Evolutionary conservation across 2,113 vertebrate species (phyloP).

Genomic region (Martes martes): DNA sequence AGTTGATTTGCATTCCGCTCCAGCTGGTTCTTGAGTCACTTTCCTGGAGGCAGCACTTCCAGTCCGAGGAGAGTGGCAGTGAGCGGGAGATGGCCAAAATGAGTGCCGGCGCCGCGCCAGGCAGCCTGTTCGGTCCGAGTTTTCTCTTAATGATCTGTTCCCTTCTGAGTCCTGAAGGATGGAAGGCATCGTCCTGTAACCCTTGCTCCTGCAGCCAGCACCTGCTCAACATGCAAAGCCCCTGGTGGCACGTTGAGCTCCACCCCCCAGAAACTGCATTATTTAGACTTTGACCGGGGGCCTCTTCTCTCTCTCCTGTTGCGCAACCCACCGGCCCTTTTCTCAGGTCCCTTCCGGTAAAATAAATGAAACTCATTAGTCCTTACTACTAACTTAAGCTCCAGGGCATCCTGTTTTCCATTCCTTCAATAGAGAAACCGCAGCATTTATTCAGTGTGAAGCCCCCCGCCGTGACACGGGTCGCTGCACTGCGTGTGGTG

Average conservation of each 20-base stretch:
- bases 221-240: not conserved
- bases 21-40: conserved; percentile 70
- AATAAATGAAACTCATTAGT: not conserved
- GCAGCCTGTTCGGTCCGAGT: not conserved
- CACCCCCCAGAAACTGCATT: not conserved
- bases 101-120: not conserved
- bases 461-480: not conserved
- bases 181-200: not conserved
- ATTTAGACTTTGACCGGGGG: not conserved
- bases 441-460: not conserved
- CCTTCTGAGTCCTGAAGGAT: not conserved
- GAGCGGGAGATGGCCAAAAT: conserved; percentile 17
- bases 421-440: not conserved
- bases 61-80: conserved; percentile 54
- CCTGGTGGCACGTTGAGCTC: not conserved
- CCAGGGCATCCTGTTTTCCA: not conserved
- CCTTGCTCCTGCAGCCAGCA: not conserved
- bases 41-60: conserved; percentile 71
- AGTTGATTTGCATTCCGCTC: conserved; percentile 36
- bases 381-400: not conserved
- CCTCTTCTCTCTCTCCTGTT: not conserved
- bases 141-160: conserved; percentile 24
- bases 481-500: not conserved
- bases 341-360: not conserved
- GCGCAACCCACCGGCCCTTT: not conserved